Base-by-base conservation (phyloP, 2,888 invertebrate genomes). In the Drosophila villosipedis region DNA sequence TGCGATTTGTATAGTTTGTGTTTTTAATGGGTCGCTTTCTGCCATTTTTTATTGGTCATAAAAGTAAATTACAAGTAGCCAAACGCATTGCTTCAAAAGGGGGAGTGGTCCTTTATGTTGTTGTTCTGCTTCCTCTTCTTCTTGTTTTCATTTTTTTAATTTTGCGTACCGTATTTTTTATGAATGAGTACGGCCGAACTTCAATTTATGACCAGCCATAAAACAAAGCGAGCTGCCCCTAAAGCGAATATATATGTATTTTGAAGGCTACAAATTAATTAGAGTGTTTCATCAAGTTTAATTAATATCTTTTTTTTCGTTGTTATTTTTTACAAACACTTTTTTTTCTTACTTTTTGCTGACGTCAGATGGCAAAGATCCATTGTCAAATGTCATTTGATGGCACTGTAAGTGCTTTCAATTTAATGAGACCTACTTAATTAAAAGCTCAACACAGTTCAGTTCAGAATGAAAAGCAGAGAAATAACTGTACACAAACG, bases 31-130 rank as follows among this genome's bases (percentile, higher is more conserved):
- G 37, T 35, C 62, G 50, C 64, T 64, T 71, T 66, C 37, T 65
- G 67, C 67, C 73, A 57, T 25, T 59, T 75, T 84, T 84, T 80
- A 84, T 84, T 66, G 84, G 41, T 64, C 84, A 76, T 82, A 71
- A 84, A 84, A 80, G 64, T 65, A 67, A 76, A 76, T 82, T 78
- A 82, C 70, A 71, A 54, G 53, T 39, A 41, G 55, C 64, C 28
- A 59, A 47, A 61, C 58, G 57, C 41, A 74, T 62, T 66, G 66
- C 55, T 41, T 19, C 19, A 25, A 37, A 22, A 35, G 33, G 43
- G 71, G 67, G 67, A 53, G 63, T 12, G 28, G 28, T 22, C 43
- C 22, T 22, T 22, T 6, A 22, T 0, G 43, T 22, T 43, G 3
- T 39, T n/a, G n/a, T 19, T 41, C 1, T 4, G 10, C 41, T 1